Evolutionary conservation across 2,113 vertebrate genomes (phyloP).

Genomic region (Amphiprion percula): DNA sequence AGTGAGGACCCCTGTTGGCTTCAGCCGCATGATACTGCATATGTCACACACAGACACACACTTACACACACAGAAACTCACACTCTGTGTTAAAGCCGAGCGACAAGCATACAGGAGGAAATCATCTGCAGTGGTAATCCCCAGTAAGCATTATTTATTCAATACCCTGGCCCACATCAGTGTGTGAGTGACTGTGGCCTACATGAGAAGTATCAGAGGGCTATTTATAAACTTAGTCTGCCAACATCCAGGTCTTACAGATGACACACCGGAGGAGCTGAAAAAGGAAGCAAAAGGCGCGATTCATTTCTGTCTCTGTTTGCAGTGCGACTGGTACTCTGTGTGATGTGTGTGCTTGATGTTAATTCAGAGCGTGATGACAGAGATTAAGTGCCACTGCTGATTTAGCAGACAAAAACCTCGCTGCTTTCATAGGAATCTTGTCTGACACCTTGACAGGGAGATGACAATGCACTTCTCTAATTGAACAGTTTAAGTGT

Average conservation of each 20-base stretch:
- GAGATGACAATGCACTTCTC: conserved; percentile 21
- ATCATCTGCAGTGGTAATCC: conserved; percentile 71
- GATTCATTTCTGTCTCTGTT: conserved; percentile 19
- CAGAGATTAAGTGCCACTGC: conserved; percentile 45
- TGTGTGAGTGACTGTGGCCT: conserved; percentile 71
- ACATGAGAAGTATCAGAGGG: conserved; percentile 77
- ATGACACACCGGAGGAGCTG: conserved; percentile 9
- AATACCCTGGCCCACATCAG: conserved; percentile 68
- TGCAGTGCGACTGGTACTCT: not conserved
- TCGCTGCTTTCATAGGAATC: conserved; percentile 1
- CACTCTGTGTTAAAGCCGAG: conserved; percentile 26
- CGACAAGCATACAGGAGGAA: conserved; percentile 51
- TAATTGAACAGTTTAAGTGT: conserved; percentile 47
- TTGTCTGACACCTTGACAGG: conserved; percentile 23
- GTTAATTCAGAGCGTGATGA: conserved; percentile 25
- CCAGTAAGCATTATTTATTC: conserved; percentile 81
- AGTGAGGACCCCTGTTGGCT: conserved; percentile 5
- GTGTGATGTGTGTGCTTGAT: conserved; percentile 30
- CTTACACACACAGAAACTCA: conserved; percentile 8
- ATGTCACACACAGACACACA: not conserved
- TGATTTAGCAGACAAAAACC: conserved; percentile 39
- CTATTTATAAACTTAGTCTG: conserved; percentile 75
- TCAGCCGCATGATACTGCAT: conserved; percentile 22
- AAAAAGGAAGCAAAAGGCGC: conserved; percentile 9
- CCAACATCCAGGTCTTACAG: conserved; percentile 43